Percentiles rank a stretch among this genome's conserved stretches.
Evolutionary conservation across 1,140 invertebrate species (phyloP).

Genomic region (Asbolus verrucosus): DNA sequence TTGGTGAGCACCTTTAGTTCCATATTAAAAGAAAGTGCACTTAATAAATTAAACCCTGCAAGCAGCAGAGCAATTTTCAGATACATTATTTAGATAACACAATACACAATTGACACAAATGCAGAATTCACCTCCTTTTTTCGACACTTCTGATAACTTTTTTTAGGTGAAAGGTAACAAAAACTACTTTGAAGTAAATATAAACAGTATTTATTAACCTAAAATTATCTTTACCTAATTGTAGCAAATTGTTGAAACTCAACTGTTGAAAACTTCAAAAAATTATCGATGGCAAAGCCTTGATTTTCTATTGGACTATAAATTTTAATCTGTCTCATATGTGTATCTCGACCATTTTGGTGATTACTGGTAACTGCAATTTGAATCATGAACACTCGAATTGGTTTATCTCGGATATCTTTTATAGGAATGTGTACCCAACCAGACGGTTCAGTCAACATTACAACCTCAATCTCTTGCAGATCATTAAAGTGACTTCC

Average conservation of each 20-base stretch:
- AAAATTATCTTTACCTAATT: conserved; percentile 74
- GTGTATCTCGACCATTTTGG: conserved; percentile 98
- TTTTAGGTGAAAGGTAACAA: conserved; percentile 12
- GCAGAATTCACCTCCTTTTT: too few relatives aligned
- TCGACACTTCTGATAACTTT: background rate
- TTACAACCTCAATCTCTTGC: conserved; percentile 96
- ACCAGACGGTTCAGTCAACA: conserved; percentile 91
- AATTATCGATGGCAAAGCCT: conserved; percentile 78
- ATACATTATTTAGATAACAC: conserved; percentile 4
- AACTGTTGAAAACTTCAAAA: conserved; percentile 83
- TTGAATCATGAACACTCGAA: conserved; percentile 96
- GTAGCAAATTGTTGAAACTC: conserved; percentile 85
- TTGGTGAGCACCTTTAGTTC: conserved; percentile 49
- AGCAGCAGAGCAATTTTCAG: background rate
- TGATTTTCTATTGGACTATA: conserved; percentile 90
- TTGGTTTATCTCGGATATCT: conserved; percentile 87
- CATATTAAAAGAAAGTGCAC: too few relatives aligned
- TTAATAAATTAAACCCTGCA: conserved; percentile 1
- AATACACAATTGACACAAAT: background rate
- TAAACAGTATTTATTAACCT: conserved; percentile 12
- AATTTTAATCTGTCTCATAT: conserved; percentile 96
- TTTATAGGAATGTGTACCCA: conserved; percentile 96
- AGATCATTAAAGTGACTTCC: conserved; percentile 98
- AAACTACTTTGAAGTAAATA: background rate
- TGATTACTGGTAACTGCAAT: conserved; percentile 98